Base-by-base conservation (phyloP, 2,888 invertebrate genomes). In the Chrysotoxum bicinctum region DNA sequence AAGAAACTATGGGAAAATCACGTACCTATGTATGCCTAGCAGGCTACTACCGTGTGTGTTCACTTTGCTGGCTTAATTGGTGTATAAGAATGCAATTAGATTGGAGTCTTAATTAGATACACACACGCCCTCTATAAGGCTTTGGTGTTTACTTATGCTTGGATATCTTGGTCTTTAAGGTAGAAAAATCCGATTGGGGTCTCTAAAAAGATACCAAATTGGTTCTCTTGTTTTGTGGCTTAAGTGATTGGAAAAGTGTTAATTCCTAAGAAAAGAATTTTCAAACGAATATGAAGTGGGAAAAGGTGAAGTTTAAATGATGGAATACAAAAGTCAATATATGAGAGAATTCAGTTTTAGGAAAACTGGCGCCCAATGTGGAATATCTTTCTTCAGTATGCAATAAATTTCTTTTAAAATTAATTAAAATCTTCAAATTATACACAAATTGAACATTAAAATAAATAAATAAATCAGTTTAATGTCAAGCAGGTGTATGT, bases 1-100 rank as follows among this genome's bases (percentile, higher is more conserved):
- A 45, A 5, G 43, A 43, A 82, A 78, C 86, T 73, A 74, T 86
- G 82, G 78, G 81, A 86, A 82, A 77, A 74, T 69, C 74, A 52
- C 58, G 73, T 69, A 72, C 23, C 40, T 10, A 14, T 50, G 50
- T 23, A 1, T 50, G 50, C 14, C 21, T 58, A 37, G 6, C 19
- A 3, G n/a, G 14, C 8, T 37, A 19, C 58, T 40, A 40, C 54
- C 37, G 26, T 32, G 21, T 58, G 56, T 69, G 56, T 43, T 37
- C 23, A 23, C 23, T 54, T 4, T 40, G 64, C 14, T 9, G 3
- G 37, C 30, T 73, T 80, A 85, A 80, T 80, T 76, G 85, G 62
- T 72, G 76, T 78, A 32, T 50, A 35, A 62, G 54, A 56, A 76
- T 72, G 81, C 76, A 81, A 81, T 81, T 73, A 85, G 68, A 85